Percentiles rank a stretch among this genome's conserved stretches.
phyloP scores from a whole-genome alignment of 2,113 vertebrate genomes.

The Limanda limanda region DNA sequence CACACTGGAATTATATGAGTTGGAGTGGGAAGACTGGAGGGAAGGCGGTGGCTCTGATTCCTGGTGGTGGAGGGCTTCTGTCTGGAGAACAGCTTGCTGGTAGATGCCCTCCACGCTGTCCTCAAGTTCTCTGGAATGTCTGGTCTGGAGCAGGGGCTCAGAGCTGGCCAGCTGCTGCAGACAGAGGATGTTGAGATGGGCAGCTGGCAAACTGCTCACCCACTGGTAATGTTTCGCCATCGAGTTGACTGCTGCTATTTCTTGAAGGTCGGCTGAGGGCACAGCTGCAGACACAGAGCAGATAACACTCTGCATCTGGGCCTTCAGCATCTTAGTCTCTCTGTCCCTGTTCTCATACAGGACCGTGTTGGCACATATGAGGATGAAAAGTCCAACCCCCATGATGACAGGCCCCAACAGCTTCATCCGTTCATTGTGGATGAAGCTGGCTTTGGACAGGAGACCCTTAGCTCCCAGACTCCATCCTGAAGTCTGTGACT shows the following conservation, averaged over 20 bases:
- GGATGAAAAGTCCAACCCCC: conserved; percentile 96
- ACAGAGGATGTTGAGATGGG: conserved; percentile 78
- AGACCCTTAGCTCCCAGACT: conserved; percentile 79
- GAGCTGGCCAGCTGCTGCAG: conserved; percentile 81
- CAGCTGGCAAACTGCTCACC: conserved; percentile 66
- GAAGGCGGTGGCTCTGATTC: conserved; percentile 75
- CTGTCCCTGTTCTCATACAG: conserved; percentile 96
- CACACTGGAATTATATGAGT: conserved; percentile 74
- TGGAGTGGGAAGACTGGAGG: conserved; percentile 75
- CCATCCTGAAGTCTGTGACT: conserved; percentile 61
- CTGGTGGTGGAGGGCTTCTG: conserved; percentile 76
- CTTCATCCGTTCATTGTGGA: conserved; percentile 90
- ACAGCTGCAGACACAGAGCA: conserved; percentile 81
- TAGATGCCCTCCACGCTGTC: conserved; percentile 59
- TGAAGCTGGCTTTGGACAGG: conserved; percentile 64
- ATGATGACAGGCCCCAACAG: conserved; percentile 95
- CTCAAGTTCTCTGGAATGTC: conserved; percentile 50
- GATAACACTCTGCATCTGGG: conserved; percentile 89
- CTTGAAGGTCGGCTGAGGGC: conserved; percentile 75
- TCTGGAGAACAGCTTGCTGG: conserved; percentile 72
- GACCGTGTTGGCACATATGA: conserved; percentile 98
- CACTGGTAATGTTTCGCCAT: conserved; percentile 79
- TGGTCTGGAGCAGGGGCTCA: conserved; percentile 79
- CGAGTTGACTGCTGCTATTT: conserved; percentile 58
- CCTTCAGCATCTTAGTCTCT: conserved; percentile 90